phyloP scores from a whole-genome alignment of 2,888 invertebrate species.

The Lasius platythorax region DNA sequence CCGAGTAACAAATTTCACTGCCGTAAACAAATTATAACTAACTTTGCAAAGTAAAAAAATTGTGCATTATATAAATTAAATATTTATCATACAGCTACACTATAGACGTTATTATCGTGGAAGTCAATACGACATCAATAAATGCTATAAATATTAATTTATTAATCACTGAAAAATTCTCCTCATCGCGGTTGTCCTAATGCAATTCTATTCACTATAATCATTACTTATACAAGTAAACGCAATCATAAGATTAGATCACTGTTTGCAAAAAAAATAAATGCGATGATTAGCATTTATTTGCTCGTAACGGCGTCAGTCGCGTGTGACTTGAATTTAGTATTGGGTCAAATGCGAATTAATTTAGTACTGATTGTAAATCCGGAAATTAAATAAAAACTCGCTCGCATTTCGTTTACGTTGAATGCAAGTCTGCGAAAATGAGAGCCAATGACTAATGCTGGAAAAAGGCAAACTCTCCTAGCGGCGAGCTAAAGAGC shows the following conservation, averaged over 20 bases:
- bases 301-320: background rate
- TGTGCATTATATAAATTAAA: background rate
- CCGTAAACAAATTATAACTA: background rate
- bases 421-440: constrained; percentile 11
- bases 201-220: background rate
- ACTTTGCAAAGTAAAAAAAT: background rate
- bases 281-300: background rate
- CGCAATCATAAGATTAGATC: background rate
- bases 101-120: too few relatives aligned
- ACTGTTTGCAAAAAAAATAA: background rate
- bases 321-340: background rate
- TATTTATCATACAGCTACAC: too few relatives aligned
- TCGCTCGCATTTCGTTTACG: background rate
- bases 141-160: too few relatives aligned
- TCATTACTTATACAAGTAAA: background rate
- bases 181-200: too few relatives aligned
- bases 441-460: background rate
- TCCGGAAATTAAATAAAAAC: constrained; percentile 20
- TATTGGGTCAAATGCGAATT: background rate
- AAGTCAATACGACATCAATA: too few relatives aligned
- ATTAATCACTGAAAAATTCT: too few relatives aligned
- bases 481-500: background rate
- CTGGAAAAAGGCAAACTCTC: background rate
- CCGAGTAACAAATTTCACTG: background rate
- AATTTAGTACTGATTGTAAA: constrained; percentile 8